These are phyloP conservation scores for Sander vitreus DNA, from an alignment of 2,113 vertebrate species.

Conservation along the genomic window DNA sequence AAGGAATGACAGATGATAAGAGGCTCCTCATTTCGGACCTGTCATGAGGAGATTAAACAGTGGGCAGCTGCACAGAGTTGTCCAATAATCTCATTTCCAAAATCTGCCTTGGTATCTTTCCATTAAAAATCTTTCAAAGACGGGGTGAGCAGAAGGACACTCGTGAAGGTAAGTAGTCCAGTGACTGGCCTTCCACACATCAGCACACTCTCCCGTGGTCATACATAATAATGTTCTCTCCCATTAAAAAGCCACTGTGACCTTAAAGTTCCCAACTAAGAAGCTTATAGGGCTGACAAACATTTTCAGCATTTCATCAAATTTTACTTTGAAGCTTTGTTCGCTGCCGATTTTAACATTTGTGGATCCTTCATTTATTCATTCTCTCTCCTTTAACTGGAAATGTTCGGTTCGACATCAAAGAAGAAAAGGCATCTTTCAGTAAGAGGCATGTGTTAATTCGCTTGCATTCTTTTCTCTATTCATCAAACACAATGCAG, in stretches of 20 bases:
- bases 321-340: constrained; percentile 70
- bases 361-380: constrained; percentile 40
- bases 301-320: constrained; percentile 71
- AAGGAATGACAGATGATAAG: constrained; percentile 67
- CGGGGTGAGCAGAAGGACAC: constrained; percentile 56
- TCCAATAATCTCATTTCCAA: constrained; percentile 68
- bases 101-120: constrained; percentile 67
- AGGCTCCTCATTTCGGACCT: constrained; percentile 67
- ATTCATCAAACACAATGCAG: constrained; percentile 28
- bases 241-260: constrained; percentile 59
- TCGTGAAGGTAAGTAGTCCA: constrained; percentile 32
- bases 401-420: constrained; percentile 18
- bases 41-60: constrained; percentile 70
- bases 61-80: constrained; percentile 60
- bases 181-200: constrained; percentile 39
- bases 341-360: constrained; percentile 42
- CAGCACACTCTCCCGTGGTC: constrained; percentile 38
- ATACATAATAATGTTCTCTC: constrained; percentile 46
- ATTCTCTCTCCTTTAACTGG: constrained; percentile 7
- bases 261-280: constrained; percentile 66
- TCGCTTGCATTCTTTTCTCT: constrained; percentile 34
- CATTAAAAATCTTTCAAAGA: constrained; percentile 70
- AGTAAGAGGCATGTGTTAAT: constrained; percentile 34
- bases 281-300: constrained; percentile 71
- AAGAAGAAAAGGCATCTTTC: constrained; percentile 35